Evolutionary conservation across 2,113 vertebrate genomes (phyloP), one percentile per base, ranked within the genome.

Genomic region (Turnix velox): DNA sequence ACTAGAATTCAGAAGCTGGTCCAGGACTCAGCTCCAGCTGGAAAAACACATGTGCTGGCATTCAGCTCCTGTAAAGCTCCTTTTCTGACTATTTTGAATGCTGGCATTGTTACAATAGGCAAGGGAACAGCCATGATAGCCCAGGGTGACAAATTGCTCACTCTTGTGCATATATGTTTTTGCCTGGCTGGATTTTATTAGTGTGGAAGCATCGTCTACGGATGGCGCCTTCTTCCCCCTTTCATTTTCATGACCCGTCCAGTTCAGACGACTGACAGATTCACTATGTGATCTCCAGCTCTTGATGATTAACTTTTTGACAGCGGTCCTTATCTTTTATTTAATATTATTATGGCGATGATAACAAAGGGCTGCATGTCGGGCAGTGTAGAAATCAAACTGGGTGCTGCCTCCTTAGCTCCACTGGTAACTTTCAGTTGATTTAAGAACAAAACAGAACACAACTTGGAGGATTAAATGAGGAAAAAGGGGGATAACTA

Each of bases 31-130:
- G 88, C 92, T 97, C 91, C 93, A 96, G 95, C 92, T 96, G 96
- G 95, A 96, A 97, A 95, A 97, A 96, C 96, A 97, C 95, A 96
- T 96, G 95, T 97, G 95, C 88, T 96, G 95, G 96, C 97, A 96
- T 96, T 95, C 95, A 94, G 93, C 95, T 95, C 89, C 91, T 88
- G 88, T 95, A 95, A 95, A 95, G 91, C 94, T 96, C 93, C 89
- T 96, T 96, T 96, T 95, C 68, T 94, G 95, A 97, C 94, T 96
- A 96, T 97, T 97, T 95, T 96, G 95, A 97, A 93, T 91, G 81
- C 83, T 96, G 96, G 95, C 97, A 94, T 95, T 96, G 93, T 95
- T 96, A 96, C 92, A 96, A 90, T 88, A 94, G 95, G 94, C 95
- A 97, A 79, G 92, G 92, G 91, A 96, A 89, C 92, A 95, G 94